Evolutionary conservation across 2,888 invertebrate species (phyloP).

Genomic region (Choristoneura rosaceana): DNA sequence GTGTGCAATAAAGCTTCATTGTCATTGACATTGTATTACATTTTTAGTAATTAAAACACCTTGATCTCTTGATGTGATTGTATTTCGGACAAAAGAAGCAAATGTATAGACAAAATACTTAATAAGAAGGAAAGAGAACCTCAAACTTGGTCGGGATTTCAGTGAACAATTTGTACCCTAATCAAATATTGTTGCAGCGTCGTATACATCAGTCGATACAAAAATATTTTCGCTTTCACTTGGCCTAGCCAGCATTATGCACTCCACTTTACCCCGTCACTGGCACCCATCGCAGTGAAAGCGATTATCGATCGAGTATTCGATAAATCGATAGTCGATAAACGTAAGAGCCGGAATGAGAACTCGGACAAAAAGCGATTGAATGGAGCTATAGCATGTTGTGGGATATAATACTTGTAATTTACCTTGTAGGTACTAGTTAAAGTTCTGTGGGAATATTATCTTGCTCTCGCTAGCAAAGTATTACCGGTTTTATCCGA

Average conservation of each 20-base stretch:
- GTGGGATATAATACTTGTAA: conserved; percentile 12
- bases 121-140: too few species aligned
- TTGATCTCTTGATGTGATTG: too few species aligned
- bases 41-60: too few species aligned
- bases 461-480: not conserved
- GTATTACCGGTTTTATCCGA: not conserved
- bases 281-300: conserved; percentile 47
- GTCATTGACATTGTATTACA: too few species aligned
- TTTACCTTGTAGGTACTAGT: conserved; percentile 15
- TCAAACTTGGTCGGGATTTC: too few species aligned
- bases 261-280: conserved; percentile 5
- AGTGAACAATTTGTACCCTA: too few species aligned
- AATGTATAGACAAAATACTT: too few species aligned
- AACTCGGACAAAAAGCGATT: conserved; percentile 32
- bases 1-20: too few species aligned
- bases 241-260: conserved; percentile 8
- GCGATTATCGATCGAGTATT: conserved; percentile 47
- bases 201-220: too few species aligned
- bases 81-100: too few species aligned
- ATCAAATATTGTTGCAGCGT: too few species aligned
- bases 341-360: conserved; percentile 35
- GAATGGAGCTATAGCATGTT: conserved; percentile 31
- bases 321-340: conserved; percentile 39
- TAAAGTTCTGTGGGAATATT: conserved; percentile 28
- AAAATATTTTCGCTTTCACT: not conserved